These are phyloP conservation scores for Pelecanus crispus DNA, from an alignment of 2,113 vertebrate species.

Conservation along the genomic window DNA sequence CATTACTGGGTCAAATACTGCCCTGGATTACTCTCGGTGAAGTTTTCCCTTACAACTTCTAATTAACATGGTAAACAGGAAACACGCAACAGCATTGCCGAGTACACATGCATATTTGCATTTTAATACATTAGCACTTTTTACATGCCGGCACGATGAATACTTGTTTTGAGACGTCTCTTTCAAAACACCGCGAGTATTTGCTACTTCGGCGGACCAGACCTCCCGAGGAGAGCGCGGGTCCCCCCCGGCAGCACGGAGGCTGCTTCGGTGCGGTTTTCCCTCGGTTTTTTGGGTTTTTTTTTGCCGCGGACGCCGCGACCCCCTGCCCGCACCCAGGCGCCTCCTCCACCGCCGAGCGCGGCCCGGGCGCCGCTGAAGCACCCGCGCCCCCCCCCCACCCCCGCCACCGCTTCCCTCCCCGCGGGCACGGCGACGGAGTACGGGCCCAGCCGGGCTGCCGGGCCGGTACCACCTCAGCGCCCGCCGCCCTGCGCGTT, in stretches of 20 bases:
- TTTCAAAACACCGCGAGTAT: background rate
- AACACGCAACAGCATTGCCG: constrained; percentile 24
- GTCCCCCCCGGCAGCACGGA: background rate
- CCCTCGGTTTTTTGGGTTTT: too few relatives aligned
- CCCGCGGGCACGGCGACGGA: too few relatives aligned
- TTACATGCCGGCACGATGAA: constrained; percentile 6
- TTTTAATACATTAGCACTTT: constrained; percentile 26
- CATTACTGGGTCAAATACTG: constrained; percentile 26
- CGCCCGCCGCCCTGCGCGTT: background rate
- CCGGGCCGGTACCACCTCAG: background rate
- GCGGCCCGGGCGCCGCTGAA: background rate
- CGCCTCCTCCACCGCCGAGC: too few relatives aligned
- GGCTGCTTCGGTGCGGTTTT: background rate
- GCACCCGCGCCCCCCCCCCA: background rate
- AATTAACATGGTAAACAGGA: constrained; percentile 66
- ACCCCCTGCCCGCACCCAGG: background rate
- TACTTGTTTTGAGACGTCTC: background rate
- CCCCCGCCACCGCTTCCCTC: background rate
- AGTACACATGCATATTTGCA: constrained; percentile 21
- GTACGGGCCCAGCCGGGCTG: too few relatives aligned
- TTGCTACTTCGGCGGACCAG: background rate
- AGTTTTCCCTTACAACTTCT: constrained; percentile 37
- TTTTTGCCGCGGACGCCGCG: background rate
- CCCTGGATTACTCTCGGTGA: background rate
- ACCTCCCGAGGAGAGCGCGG: background rate